Evolutionary conservation across 2,113 vertebrate species (phyloP), one percentile per base, ranked within the genome.

Genomic region (Furnarius figulus): DNA sequence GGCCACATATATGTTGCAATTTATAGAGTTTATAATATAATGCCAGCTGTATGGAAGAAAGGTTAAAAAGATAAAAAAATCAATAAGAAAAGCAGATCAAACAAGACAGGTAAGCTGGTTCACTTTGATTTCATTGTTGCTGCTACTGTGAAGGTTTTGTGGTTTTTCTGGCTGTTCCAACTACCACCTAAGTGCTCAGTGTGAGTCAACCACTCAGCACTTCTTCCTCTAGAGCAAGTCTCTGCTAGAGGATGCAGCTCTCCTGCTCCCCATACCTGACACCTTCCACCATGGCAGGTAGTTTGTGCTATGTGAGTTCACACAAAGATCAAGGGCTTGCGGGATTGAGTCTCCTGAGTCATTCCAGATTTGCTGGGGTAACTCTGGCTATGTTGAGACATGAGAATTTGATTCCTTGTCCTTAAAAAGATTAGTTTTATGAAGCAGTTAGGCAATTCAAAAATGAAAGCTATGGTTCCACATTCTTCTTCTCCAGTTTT

Each of bases 371-470:
- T 92, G 49, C 77, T 95, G 58, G 73, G 39, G 27, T 68, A 75
- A 82, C 77, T 91, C 83, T 87, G 72, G 52, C 56, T 81, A 50
- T 3, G 0, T 0, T 83, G 68, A 88, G 42, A 85, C 72, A 95
- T 81, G 79, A 96, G 75, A 83, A 80, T 81, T 83, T 85, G 81
- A 94, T 91, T 66, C 81, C 56, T 53, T 70, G 56, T 87, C 77
- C 78, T 85, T 87, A 73, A 82, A 85, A 49, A 94, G 81, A 82
- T 95, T 94, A 87, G n/a, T 56, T 72, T 91, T 59, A 78, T 0
- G 4, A 85, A 92, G 80, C 37, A 87, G 73, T 95, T 95, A 87
- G n/a, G 77, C 87, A 95, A 85, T 91, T 72, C 56, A 87, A 58
- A 87, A 91, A 95, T 35, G 44, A 96, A 84, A 85, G 89, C 62